Percentiles rank a stretch among this genome's conserved stretches.
Conservation (phyloP, 2,113 vertebrate genomes). For the Otus sunia region DNA sequence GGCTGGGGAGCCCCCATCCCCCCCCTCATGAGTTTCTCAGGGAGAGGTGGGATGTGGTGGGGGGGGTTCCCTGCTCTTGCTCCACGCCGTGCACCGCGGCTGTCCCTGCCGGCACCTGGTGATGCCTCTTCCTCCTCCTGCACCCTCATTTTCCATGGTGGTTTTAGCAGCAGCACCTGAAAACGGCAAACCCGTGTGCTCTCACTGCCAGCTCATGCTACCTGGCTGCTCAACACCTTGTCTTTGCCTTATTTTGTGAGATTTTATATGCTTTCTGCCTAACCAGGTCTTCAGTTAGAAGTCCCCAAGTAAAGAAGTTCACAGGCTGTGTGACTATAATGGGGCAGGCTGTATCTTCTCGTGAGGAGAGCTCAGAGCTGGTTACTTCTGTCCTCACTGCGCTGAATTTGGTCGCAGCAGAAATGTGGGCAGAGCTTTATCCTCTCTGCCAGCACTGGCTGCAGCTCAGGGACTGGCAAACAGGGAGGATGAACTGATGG, state of each 20-base stretch:
- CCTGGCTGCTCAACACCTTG: background rate
- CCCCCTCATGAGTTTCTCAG: no score
- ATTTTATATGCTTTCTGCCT: background rate
- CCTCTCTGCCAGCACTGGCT: background rate
- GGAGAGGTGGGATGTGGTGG: fast-evolving
- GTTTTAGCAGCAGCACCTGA: background rate
- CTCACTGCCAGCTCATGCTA: fast-evolving
- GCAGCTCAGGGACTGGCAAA: background rate
- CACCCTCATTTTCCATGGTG: background rate
- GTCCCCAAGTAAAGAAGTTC: background rate
- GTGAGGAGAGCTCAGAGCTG: background rate
- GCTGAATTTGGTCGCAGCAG: background rate
- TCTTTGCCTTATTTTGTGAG: background rate
- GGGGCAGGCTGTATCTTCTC: background rate
- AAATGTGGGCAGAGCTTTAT: background rate
- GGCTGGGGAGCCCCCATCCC: background rate
- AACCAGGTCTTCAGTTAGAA: background rate
- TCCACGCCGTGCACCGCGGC: fast-evolving
- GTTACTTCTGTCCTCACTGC: background rate
- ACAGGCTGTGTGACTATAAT: fast-evolving
- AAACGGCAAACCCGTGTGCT: fast-evolving
- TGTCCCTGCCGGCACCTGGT: background rate
- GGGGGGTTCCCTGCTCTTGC: background rate
- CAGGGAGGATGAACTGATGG: background rate
- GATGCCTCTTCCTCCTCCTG: background rate